Evolutionary conservation across 2,113 vertebrate genomes (phyloP).

Genomic region (Kobus ellipsiprymnus): DNA sequence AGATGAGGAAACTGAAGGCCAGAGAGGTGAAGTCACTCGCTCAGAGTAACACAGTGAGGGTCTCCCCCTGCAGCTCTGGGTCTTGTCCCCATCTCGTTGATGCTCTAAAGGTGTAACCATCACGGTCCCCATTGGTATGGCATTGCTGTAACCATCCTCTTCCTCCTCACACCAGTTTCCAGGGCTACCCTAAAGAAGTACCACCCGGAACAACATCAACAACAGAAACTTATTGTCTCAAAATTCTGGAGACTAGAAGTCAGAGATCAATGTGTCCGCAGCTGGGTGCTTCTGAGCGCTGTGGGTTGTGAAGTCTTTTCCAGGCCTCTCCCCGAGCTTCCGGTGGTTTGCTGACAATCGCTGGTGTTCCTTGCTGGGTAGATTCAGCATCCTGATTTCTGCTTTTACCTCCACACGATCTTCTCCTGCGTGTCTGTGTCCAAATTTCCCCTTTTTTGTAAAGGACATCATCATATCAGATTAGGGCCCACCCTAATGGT

Average conservation of each 20-base stretch:
- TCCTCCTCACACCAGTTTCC: fast-evolving
- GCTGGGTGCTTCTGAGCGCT: background rate
- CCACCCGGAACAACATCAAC: fast-evolving
- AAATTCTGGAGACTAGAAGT: no score
- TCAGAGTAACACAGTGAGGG: background rate
- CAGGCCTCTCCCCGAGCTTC: fast-evolving
- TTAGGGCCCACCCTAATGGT: no score
- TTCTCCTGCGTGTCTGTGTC: background rate
- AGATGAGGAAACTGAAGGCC: background rate
- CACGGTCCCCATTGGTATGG: fast-evolving
- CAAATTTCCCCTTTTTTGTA: background rate
- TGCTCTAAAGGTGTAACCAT: fast-evolving
- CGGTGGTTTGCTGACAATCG: fast-evolving
- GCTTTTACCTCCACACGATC: fast-evolving
- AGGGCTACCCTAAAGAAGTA: fast-evolving
- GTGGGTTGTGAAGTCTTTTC: background rate
- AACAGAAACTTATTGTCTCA: background rate
- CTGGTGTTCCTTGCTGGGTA: fast-evolving
- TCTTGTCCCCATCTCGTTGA: background rate
- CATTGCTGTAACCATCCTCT: fast-evolving
- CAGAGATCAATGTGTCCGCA: background rate
- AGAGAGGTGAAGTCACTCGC: background rate
- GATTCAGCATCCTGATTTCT: background rate
- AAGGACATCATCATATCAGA: background rate
- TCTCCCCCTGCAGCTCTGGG: background rate